phyloP scores from a whole-genome alignment of 2,888 invertebrate species.

The Cecidostiba fungosa region DNA sequence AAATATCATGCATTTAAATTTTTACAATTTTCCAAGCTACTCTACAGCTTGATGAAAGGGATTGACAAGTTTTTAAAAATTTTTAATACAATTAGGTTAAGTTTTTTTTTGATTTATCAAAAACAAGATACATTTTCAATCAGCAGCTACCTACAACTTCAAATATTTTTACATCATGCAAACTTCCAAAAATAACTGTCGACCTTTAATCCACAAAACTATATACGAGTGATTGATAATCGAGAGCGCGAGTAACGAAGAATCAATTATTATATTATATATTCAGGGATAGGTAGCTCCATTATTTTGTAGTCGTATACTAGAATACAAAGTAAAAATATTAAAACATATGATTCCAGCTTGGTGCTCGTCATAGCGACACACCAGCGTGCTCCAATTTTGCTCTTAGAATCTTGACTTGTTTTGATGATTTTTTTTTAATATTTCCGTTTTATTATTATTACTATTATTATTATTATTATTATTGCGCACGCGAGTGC shows the following conservation, averaged over 20 bases:
- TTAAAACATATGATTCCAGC: slow-evolving; percentile 43
- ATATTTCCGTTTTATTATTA: slow-evolving; percentile 30
- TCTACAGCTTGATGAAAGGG: neutral
- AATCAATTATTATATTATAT: slow-evolving; percentile 43
- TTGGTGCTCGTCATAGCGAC: slow-evolving; percentile 41
- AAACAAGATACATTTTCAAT: neutral
- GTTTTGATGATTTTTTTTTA: slow-evolving; percentile 15
- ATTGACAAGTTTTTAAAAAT: neutral
- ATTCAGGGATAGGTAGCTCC: slow-evolving; percentile 46
- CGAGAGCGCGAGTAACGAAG: slow-evolving; percentile 55
- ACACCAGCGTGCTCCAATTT: slow-evolving; percentile 41
- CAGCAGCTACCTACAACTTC: neutral
- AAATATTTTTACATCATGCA: slow-evolving; percentile 2
- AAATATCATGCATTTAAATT: neutral
- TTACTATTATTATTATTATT: slow-evolving; percentile 9
- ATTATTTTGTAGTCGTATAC: slow-evolving; percentile 48
- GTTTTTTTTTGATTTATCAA: slow-evolving; percentile 6
- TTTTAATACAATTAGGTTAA: neutral
- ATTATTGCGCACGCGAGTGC: slow-evolving; percentile 37
- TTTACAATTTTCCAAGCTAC: neutral
- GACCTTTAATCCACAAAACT: neutral
- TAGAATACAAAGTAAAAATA: slow-evolving; percentile 16
- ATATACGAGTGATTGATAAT: slow-evolving; percentile 3
- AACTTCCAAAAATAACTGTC: neutral
- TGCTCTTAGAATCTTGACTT: slow-evolving; percentile 6